Evolutionary conservation across 2,797 vertebrate genomes (phyloP).

Genomic region (Trematocara caparti): DNA sequence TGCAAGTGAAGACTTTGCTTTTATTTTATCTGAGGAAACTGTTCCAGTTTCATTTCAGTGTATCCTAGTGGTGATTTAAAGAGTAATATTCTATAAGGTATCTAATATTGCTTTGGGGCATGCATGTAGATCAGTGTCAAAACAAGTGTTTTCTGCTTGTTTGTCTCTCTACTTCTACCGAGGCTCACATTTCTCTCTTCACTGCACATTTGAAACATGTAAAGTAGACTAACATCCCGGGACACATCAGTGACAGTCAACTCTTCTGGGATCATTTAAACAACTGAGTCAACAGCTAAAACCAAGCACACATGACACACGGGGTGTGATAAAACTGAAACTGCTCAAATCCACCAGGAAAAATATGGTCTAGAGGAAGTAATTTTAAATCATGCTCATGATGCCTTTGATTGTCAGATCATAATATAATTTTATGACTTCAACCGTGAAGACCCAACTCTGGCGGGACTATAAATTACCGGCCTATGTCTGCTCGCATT

Average conservation of each 20-base stretch:
- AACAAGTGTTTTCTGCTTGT: neutral
- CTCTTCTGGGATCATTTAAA: constrained; percentile 14
- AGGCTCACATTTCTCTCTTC: neutral
- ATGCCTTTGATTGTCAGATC: constrained; percentile 48
- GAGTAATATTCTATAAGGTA: neutral
- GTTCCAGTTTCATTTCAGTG: neutral
- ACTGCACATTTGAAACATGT: neutral
- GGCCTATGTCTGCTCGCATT: constrained; percentile 44
- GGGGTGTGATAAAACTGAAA: neutral
- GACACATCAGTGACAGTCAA: neutral
- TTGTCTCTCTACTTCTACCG: neutral
- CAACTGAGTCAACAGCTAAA: neutral
- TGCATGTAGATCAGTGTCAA: neutral
- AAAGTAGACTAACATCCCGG: neutral
- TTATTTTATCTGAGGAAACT: neutral
- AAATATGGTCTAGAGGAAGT: constrained; percentile 15
- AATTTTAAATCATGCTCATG: constrained; percentile 39
- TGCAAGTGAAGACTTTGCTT: neutral
- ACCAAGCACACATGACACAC: neutral
- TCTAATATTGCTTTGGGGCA: neutral
- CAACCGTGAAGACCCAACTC: constrained; percentile 30
- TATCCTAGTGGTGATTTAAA: neutral
- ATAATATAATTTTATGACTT: constrained; percentile 50
- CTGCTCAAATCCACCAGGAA: neutral
- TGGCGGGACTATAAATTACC: constrained; percentile 52